phyloP scores from a whole-genome alignment of 2,888 invertebrate genomes.

The Scaptomyza tumidula region DNA sequence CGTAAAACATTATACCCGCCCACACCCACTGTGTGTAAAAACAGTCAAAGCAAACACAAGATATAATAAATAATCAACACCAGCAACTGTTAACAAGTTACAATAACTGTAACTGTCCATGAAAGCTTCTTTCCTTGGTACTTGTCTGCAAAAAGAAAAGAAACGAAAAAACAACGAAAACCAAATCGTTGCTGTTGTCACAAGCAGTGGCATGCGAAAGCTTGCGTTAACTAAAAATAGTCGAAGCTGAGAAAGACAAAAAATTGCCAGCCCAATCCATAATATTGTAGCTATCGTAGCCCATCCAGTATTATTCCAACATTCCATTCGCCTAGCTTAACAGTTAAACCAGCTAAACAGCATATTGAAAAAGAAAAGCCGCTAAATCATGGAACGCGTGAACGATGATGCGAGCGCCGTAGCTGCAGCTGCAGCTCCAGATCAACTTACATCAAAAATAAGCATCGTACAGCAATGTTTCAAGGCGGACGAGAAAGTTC shows the following conservation, averaged over 20 bases:
- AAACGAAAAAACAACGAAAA: conserved; percentile 6
- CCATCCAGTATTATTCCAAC: conserved; percentile 20
- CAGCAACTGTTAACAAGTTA: neutral
- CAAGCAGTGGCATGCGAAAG: conserved; percentile 13
- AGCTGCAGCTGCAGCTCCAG: conserved; percentile 12
- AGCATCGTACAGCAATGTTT: conserved; percentile 82
- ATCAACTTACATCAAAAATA: conserved; percentile 56
- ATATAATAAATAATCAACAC: neutral
- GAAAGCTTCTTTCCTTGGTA: conserved; percentile 16
- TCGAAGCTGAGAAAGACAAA: neutral
- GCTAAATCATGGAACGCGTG: conserved; percentile 45
- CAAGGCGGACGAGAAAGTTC: conserved; percentile 81
- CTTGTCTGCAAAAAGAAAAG: conserved; percentile 10
- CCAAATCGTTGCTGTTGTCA: conserved; percentile 37
- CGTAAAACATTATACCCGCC: conserved; percentile 44
- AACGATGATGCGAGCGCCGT: conserved; percentile 10
- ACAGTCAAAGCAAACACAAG: conserved; percentile 20
- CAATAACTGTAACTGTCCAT: conserved; percentile 8
- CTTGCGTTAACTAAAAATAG: conserved; percentile 49
- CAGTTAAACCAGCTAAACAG: conserved; percentile 9
- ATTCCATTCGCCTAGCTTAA: conserved; percentile 14
- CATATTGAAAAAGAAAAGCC: conserved; percentile 1
- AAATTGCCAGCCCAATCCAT: conserved; percentile 9
- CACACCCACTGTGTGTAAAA: conserved; percentile 43
- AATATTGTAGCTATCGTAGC: conserved; percentile 5